Evolutionary conservation across 2,113 vertebrate genomes (phyloP).

Genomic region (human (Homo sapiens)): DNA sequence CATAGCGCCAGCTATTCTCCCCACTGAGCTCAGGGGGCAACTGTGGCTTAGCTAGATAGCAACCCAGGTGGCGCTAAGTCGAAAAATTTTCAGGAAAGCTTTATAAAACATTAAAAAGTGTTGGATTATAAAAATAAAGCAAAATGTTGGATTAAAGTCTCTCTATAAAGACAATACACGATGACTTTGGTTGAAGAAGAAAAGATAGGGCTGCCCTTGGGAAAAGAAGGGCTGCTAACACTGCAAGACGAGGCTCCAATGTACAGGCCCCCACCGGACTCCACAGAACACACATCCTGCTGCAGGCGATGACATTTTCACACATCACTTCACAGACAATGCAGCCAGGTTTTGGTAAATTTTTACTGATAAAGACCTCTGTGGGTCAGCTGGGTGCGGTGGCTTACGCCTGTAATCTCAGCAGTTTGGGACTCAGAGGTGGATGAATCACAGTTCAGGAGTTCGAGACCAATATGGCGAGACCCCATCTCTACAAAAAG

Average conservation of each 20-base stretch:
- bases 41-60: background rate
- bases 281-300: fast-evolving
- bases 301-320: fast-evolving
- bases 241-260: fast-evolving
- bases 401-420: too few species aligned
- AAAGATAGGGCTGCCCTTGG: background rate
- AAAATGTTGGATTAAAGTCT: fast-evolving
- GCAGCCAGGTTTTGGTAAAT: background rate
- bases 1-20: background rate
- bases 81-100: background rate
- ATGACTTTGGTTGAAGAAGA: background rate
- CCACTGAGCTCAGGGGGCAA: background rate
- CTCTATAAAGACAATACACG: fast-evolving
- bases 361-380: background rate
- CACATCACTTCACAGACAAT: background rate
- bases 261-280: fast-evolving
- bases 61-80: background rate
- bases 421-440: too few species aligned
- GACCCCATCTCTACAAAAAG: too few species aligned
- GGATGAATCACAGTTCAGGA: too few species aligned
- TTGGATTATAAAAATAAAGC: background rate
- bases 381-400: too few species aligned
- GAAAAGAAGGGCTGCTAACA: background rate
- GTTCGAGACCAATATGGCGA: too few species aligned
- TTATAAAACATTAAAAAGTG: background rate